Conservation (phyloP, 2,888 invertebrate species). For the Lymantria dispar region DNA sequence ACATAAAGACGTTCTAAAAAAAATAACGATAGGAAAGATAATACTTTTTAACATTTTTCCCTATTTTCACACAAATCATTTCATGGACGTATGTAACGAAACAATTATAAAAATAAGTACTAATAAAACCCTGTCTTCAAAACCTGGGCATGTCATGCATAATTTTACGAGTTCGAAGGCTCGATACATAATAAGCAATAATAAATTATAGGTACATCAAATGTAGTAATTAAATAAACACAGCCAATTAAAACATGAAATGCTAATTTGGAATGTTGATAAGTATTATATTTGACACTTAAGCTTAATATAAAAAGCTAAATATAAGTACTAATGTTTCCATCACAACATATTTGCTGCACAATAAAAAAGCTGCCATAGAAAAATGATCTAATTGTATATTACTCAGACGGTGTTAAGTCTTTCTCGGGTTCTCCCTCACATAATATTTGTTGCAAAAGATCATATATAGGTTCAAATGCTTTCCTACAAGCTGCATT, state of each 20-base stretch:
- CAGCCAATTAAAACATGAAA: conserved; percentile 61
- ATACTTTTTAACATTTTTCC: conserved; percentile 20
- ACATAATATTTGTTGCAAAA: conserved; percentile 88
- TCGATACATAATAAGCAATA: conserved; percentile 27
- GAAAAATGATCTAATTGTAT: background rate
- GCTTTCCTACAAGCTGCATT: conserved; percentile 93
- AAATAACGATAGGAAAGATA: conserved; percentile 27
- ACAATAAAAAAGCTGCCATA: conserved; percentile 54
- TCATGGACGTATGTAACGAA: conserved; percentile 13
- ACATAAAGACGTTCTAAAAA: conserved; percentile 26
- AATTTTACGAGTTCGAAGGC: conserved; percentile 21
- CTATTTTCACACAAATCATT: conserved; percentile 17
- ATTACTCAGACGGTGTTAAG: conserved; percentile 87
- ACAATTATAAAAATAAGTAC: conserved; percentile 31
- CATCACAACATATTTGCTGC: conserved; percentile 75
- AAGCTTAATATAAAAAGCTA: conserved; percentile 73
- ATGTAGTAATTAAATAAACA: conserved; percentile 45
- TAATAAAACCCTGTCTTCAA: conserved; percentile 23
- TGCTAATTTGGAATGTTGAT: conserved; percentile 73
- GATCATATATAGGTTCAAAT: conserved; percentile 92
- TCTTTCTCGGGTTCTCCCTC: conserved; percentile 90
- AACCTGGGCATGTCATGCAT: conserved; percentile 19
- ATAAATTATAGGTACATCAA: conserved; percentile 29
- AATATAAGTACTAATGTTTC: conserved; percentile 71
- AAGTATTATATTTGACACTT: conserved; percentile 52